Evolutionary conservation across 2,113 vertebrate species (phyloP).

Genomic region (Hippopotamus amphibius): DNA sequence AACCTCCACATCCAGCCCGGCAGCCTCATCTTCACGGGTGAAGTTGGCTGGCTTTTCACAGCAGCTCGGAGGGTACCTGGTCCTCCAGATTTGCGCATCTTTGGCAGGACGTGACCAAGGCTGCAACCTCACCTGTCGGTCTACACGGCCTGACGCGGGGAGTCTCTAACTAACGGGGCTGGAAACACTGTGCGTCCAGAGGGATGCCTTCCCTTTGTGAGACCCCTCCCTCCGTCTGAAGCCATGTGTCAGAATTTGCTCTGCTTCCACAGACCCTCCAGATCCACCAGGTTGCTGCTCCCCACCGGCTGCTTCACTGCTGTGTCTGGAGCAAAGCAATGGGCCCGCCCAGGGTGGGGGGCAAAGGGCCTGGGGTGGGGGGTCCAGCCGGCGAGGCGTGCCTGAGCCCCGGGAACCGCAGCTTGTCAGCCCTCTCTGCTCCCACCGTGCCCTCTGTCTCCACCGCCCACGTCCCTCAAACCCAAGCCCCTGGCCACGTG

Average conservation of each 20-base stretch:
- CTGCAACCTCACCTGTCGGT: accelerated
- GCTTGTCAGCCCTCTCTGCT: neutral
- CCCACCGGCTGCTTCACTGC: accelerated
- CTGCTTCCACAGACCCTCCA: accelerated
- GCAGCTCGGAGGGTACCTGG: accelerated
- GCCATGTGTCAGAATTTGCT: accelerated
- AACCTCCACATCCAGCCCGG: accelerated
- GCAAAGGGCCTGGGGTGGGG: accelerated
- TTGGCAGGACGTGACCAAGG: neutral
- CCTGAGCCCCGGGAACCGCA: accelerated
- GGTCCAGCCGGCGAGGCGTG: neutral
- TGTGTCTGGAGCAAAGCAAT: accelerated
- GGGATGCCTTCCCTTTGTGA: accelerated
- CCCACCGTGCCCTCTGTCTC: neutral
- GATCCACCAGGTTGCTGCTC: accelerated
- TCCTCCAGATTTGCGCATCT: accelerated
- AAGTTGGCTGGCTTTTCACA: neutral
- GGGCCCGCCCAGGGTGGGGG: accelerated
- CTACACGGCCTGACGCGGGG: accelerated
- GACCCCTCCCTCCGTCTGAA: neutral
- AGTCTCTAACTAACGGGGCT: accelerated
- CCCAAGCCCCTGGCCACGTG: accelerated
- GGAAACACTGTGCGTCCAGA: neutral
- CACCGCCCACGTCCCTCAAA: accelerated
- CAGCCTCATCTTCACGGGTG: accelerated